Conservation (phyloP, 1,140 invertebrate species). For the Catajapyx aquilonaris region DNA sequence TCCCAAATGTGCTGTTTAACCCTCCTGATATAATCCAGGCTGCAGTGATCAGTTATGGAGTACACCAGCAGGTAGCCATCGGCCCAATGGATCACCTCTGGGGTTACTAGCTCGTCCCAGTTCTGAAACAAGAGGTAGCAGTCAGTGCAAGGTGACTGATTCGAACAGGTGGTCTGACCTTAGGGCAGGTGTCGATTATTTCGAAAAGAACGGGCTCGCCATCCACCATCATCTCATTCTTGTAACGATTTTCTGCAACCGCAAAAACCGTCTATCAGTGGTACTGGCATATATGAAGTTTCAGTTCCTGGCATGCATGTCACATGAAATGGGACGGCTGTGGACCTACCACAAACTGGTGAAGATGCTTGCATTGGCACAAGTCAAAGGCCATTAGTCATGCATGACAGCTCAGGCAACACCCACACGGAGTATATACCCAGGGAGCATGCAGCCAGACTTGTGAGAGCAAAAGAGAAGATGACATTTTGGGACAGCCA, state of each 20-base stretch:
- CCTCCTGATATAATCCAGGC: constrained; percentile 62
- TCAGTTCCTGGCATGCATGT: too few species aligned
- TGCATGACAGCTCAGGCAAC: too few species aligned
- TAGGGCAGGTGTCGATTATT: constrained; percentile 77
- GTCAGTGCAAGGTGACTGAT: too few species aligned
- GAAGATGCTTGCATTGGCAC: too few species aligned
- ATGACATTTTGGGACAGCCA: too few species aligned
- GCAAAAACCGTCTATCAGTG: constrained; percentile 13
- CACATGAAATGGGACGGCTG: too few species aligned
- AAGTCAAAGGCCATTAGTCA: too few species aligned
- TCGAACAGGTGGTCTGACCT: constrained; percentile 31
- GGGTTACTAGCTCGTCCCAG: constrained; percentile 46
- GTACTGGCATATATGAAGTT: too few species aligned
- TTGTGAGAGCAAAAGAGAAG: too few species aligned
- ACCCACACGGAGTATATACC: too few species aligned
- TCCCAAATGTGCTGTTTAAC: constrained; percentile 46
- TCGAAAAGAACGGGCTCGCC: constrained; percentile 77
- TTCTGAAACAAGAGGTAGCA: constrained; percentile 22
- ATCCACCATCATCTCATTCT: constrained; percentile 75
- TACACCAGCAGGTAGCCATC: constrained; percentile 76
- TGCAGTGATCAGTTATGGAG: constrained; percentile 68
- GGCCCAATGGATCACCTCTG: constrained; percentile 64
- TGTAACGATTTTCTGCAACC: constrained; percentile 67
- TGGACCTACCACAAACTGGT: too few species aligned
- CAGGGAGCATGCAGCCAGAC: too few species aligned